Conservation (phyloP, 2,888 invertebrate species). For the Leptinotarsa tumamoca region DNA sequence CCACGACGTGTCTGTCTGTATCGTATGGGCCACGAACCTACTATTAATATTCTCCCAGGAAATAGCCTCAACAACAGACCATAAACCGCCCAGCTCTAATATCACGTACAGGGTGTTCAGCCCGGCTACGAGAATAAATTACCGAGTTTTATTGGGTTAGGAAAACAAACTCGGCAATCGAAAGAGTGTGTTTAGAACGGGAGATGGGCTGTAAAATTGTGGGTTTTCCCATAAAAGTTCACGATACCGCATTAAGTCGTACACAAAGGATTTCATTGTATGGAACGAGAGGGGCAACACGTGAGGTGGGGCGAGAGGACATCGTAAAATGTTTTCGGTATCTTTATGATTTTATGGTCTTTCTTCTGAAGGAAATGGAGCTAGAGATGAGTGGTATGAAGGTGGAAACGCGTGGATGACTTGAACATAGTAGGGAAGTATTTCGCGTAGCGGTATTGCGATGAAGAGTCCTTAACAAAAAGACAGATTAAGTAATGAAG, state of each 20-base stretch:
- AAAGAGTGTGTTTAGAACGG: constrained; percentile 28
- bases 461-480: too few species aligned
- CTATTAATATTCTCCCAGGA: too few species aligned
- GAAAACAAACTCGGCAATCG: constrained; percentile 30
- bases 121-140: constrained; percentile 18
- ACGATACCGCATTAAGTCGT: constrained; percentile 14
- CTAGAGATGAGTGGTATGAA: not conserved
- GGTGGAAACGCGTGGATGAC: not conserved
- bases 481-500: too few species aligned
- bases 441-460: too few species aligned
- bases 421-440: not conserved
- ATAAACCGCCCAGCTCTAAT: constrained; percentile 33
- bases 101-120: constrained; percentile 37
- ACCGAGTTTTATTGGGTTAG: constrained; percentile 26
- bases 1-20: too few species aligned
- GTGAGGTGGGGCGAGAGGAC: not conserved
- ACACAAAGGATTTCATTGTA: constrained; percentile 29
- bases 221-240: constrained; percentile 25
- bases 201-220: constrained; percentile 25
- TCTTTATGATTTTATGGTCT: not conserved
- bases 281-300: not conserved
- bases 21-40: too few species aligned
- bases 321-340: constrained; percentile 5
- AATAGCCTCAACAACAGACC: not conserved
- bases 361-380: not conserved